Evolutionary conservation across 2,888 invertebrate genomes (phyloP), one percentile per base, ranked within the genome.

Genomic region (Pyrrhosoma nymphula): DNA sequence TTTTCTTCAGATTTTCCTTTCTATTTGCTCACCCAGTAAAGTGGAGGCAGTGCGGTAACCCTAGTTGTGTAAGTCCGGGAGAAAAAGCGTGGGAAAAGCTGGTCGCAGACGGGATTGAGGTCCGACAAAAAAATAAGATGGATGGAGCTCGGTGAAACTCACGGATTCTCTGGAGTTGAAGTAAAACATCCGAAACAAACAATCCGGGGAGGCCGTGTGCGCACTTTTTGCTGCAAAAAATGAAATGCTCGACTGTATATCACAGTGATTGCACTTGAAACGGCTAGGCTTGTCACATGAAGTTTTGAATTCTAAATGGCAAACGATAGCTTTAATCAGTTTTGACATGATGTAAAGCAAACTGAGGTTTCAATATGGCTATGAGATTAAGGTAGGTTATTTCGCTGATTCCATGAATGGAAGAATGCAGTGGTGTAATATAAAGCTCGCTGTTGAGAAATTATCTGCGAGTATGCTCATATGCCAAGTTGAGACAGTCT

Each of bases 121-220:
- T 82, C 0, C 12, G 82, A 30, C 82, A 35, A 82, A 82, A 69
- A 82, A 82, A 82, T 82, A 82, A 82, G 82, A 82, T 82, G 82
- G 82, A 82, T 82, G 82, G 35, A 82, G 82, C 30, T 82, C 82
- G 35, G 82, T 35, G 82, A 82, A 82, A 35, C 35, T 35, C 30
- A 82, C 82, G 35, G 82, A 82, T 82, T 82, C 82, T 82, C 82
- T 35, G 35, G 35, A 35, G 35, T 82, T 35, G 82, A 82, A n/a
- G 82, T 82, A 82, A 82, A 82, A 82, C 82, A 35, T 35, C 82
- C 82, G 82, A 82, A 82, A 82, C 82, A 30, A 82, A 82, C 82
- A 82, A 82, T 18, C 82, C 18, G 26, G 82, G 35, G 82, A 82
- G 82, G 3, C 82, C 35, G 30, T 35, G 35, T 26, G 69, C 82